phyloP scores from a whole-genome alignment of 2,113 vertebrate species.

The Ibidorhyncha struthersii region DNA sequence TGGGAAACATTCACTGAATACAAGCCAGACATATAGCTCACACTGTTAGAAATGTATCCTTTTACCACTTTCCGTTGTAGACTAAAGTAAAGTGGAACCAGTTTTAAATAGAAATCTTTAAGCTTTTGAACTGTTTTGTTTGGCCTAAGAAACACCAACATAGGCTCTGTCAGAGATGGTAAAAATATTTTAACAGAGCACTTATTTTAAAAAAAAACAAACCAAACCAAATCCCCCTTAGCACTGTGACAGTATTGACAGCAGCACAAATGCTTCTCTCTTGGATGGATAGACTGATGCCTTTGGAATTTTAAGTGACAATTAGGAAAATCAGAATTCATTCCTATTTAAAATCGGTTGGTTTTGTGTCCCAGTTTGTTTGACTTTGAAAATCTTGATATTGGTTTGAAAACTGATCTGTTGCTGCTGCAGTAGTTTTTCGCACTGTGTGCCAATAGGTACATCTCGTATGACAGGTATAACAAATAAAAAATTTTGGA shows the following conservation, averaged over 20 bases:
- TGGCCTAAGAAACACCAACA: background rate
- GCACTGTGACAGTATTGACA: background rate
- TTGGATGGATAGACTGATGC: background rate
- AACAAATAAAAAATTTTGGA: background rate
- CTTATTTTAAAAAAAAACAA: background rate
- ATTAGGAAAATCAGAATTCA: background rate
- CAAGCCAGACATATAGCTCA: background rate
- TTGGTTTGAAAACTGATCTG: background rate
- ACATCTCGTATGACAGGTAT: rapidly evolving
- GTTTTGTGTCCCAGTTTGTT: background rate
- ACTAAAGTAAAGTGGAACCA: background rate
- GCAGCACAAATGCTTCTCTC: background rate
- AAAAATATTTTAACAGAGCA: background rate
- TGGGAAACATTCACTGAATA: background rate
- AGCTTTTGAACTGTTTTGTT: background rate
- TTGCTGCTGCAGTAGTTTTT: background rate
- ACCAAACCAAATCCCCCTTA: rapidly evolving
- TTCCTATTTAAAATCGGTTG: background rate
- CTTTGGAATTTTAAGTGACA: background rate
- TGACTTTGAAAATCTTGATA: background rate
- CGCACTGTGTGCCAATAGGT: rapidly evolving
- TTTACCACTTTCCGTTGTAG: background rate
- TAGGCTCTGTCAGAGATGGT: background rate
- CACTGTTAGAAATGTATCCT: background rate
- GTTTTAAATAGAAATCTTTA: background rate